Evolutionary conservation across 2,113 vertebrate genomes (phyloP).

Genomic region (Rhinolophus ferrumequinum): DNA sequence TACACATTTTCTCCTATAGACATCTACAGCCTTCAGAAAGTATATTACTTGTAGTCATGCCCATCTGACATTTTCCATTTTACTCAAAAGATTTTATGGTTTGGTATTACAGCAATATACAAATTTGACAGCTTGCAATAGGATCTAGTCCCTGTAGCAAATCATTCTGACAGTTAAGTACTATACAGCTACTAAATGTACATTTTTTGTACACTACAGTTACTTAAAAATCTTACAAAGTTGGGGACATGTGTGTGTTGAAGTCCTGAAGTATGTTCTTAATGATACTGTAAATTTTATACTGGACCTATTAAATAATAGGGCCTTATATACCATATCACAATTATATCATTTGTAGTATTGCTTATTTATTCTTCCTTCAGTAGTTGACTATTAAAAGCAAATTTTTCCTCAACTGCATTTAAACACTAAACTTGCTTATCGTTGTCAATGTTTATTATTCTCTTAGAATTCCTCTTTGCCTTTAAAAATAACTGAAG

Average conservation of each 20-base stretch:
- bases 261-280: slow-evolving; percentile 20
- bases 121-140: slow-evolving; percentile 81
- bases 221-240: slow-evolving; percentile 68
- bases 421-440: slow-evolving; percentile 38
- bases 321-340: neutral
- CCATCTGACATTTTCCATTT: slow-evolving; percentile 79
- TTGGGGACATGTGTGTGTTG: neutral
- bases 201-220: slow-evolving; percentile 62
- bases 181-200: slow-evolving; percentile 51
- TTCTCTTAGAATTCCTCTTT: slow-evolving; percentile 15
- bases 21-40: slow-evolving; percentile 65
- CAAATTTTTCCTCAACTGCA: slow-evolving; percentile 58
- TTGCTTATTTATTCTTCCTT: neutral
- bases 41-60: slow-evolving; percentile 73
- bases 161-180: slow-evolving; percentile 81
- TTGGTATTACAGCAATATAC: slow-evolving; percentile 73
- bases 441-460: slow-evolving; percentile 39
- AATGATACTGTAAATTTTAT: slow-evolving; percentile 57
- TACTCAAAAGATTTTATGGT: slow-evolving; percentile 74
- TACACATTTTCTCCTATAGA: slow-evolving; percentile 75
- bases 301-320: slow-evolving; percentile 5
- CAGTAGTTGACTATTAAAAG: slow-evolving; percentile 24
- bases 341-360: slow-evolving; percentile 31
- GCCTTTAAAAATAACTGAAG: slow-evolving; percentile 56
- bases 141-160: slow-evolving; percentile 74